Evolutionary conservation across 2,888 invertebrate genomes (phyloP), one percentile per base, ranked within the genome.

Genomic region (Dusona sp.): DNA sequence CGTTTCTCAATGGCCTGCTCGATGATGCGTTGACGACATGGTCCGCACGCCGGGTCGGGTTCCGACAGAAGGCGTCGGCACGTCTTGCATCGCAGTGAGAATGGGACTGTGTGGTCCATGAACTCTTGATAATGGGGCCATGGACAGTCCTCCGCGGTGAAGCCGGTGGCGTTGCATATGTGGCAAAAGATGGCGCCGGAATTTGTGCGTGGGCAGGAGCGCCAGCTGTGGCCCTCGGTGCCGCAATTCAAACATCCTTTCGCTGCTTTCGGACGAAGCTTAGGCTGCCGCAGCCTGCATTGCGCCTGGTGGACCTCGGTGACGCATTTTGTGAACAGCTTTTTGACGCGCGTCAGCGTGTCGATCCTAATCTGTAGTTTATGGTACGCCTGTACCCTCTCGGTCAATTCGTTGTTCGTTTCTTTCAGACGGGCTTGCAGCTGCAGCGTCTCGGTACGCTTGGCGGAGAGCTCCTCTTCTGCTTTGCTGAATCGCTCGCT

Each of bases 51-150:
- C 0, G 51, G 64, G 7, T 64, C 64, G 0, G 65, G 77, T 6
- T 77, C 77, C 9, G 64, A n/a, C 13, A 77, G n/a, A 11, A 65
- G 42, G 11, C 67, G 78, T 36, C 78, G 7, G 25, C 67, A 78
- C 2, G 38, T 65, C 4, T 38, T 65, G 11, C 65, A 38, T 1
- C 38, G 36, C 0, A 65, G 11, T 8, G 33, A 36, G 1, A 65
- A 8, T 1, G 65, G 65, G 9, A 65, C 2, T 0, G 3, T 1
- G 9, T 65, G 11, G 65, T 65, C 11, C 0, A 36, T 8, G n/a
- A 8, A 38, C 8, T 65, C 65, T n/a, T 6, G 0, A 0, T 38
- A 65, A 9, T 65, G 65, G 0, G 65, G 38, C 65, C 38, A 65
- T 19, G 65, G 38, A 11, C 38, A 65, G 11, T 74, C 74, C 3